Conservation (phyloP, 2,113 vertebrate genomes). For the Lota lota region DNA sequence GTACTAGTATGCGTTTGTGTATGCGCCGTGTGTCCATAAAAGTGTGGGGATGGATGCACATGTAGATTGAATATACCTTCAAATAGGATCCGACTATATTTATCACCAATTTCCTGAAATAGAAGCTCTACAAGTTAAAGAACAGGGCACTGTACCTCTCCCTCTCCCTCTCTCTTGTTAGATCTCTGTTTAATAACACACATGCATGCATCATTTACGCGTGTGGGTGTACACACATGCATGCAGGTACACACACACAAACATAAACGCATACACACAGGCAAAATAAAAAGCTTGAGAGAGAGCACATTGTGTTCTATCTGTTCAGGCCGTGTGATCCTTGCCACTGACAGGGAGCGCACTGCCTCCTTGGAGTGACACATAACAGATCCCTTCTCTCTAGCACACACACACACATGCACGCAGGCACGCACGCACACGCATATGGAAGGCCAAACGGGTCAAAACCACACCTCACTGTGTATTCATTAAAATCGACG, state of each 20-base stretch:
- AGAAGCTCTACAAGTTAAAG: background rate
- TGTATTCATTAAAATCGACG: background rate
- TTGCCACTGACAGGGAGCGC: slow-evolving; percentile 46
- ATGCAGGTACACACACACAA: background rate
- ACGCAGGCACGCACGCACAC: no score
- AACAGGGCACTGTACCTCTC: background rate
- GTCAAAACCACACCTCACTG: background rate
- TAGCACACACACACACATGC: slow-evolving; percentile 2
- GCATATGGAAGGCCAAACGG: background rate
- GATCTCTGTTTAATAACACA: background rate
- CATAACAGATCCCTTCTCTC: slow-evolving; percentile 36
- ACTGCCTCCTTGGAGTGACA: slow-evolving; percentile 41
- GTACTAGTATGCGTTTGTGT: slow-evolving; percentile 15
- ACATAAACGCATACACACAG: no score
- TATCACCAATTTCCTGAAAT: no score
- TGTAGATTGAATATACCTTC: background rate
- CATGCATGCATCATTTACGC: no score
- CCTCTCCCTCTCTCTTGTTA: slow-evolving; percentile 1
- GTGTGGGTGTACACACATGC: no score
- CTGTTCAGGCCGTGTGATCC: background rate
- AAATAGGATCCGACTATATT: no score
- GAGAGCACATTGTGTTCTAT: slow-evolving; percentile 56
- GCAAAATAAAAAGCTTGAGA: slow-evolving; percentile 19
- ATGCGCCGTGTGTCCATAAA: background rate
- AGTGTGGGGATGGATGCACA: background rate